A percentile compares a stretch with the other conserved stretches of the same genome.
Conservation (phyloP, 2,797 vertebrate genomes). For the Clarias pachynema region DNA sequence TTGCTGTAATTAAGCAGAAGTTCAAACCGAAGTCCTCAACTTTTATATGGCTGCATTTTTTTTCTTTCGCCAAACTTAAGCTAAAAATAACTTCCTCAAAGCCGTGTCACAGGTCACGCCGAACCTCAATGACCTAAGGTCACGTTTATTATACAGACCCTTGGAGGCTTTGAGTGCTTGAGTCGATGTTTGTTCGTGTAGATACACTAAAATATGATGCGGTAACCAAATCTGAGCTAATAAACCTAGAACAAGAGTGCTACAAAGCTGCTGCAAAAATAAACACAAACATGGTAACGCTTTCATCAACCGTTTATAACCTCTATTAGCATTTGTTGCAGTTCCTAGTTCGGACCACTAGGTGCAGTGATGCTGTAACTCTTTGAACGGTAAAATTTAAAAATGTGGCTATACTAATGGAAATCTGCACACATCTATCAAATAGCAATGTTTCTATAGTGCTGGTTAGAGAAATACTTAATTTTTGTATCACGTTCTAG, state of each 20-base stretch:
- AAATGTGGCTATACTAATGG: too few relatives aligned
- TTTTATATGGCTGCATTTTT: background rate
- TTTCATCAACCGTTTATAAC: too few relatives aligned
- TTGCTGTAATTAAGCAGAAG: constrained; percentile 44
- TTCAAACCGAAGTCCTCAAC: constrained; percentile 34
- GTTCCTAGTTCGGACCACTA: background rate
- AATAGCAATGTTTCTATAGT: background rate
- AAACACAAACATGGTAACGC: too few relatives aligned
- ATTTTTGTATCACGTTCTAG: background rate
- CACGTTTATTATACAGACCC: background rate
- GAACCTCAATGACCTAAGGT: background rate
- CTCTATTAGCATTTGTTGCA: background rate
- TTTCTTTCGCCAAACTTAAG: background rate
- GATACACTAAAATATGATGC: too few relatives aligned
- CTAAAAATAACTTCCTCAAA: background rate
- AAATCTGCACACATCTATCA: background rate
- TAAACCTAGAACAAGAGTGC: background rate
- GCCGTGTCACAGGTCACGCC: background rate
- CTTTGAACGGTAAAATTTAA: too few relatives aligned
- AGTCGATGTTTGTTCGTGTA: too few relatives aligned
- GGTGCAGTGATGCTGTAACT: background rate
- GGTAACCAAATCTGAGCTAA: too few relatives aligned
- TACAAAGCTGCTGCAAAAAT: too few relatives aligned
- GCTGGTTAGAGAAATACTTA: too few relatives aligned
- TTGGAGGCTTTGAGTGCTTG: background rate